A percentile compares a stretch with the other conserved stretches of the same genome.
phyloP scores from a whole-genome alignment of 2,888 invertebrate genomes.

The Lomographa bimaculata region DNA sequence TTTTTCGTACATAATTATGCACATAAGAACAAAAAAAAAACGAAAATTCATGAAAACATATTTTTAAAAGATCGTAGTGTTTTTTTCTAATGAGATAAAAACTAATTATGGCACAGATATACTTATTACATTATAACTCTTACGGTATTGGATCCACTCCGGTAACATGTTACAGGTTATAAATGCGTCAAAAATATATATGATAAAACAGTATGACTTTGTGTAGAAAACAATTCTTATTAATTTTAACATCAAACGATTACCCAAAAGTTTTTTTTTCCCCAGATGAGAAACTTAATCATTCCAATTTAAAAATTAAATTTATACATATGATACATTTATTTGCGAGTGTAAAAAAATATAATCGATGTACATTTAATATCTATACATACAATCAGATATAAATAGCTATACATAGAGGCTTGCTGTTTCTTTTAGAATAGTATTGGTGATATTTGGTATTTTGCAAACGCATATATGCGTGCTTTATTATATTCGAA shows the following conservation, averaged over 20 bases:
- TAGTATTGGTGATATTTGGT: constrained; percentile 21
- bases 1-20: no score
- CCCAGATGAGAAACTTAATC: no score
- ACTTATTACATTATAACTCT: neutral
- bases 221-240: no score
- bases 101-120: constrained; percentile 13
- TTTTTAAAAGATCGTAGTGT: neutral
- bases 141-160: constrained; percentile 2
- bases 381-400: constrained; percentile 25
- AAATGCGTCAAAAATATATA: neutral
- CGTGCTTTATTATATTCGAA: no score
- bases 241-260: no score
- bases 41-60: neutral
- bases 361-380: constrained; percentile 31
- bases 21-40: no score
- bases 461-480: constrained; percentile 8
- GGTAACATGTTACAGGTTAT: constrained; percentile 5
- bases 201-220: neutral
- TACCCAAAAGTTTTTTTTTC: no score
- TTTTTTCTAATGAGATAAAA: no score
- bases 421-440: constrained; percentile 14
- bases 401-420: constrained; percentile 23
- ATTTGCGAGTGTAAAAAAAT: constrained; percentile 37
- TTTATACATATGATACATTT: no score
- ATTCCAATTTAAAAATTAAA: no score